Evolutionary conservation across 2,888 invertebrate genomes (phyloP).

Genomic region (Zaprionus bogoriensis): DNA sequence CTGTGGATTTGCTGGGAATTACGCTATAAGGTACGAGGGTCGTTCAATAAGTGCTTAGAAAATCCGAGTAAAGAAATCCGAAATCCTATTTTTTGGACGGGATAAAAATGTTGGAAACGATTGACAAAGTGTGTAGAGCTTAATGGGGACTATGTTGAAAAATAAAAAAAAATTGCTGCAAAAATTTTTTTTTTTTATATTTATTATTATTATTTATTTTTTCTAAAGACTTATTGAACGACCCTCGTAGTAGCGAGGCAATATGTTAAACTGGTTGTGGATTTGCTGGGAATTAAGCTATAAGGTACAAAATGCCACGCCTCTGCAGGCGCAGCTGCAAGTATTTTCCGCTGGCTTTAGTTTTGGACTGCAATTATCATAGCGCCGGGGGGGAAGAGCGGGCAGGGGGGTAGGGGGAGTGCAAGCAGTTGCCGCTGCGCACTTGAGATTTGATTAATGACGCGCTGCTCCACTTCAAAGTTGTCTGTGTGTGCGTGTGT

Average conservation of each 20-base stretch:
- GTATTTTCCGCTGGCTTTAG: slow-evolving; percentile 34
- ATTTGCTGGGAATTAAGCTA: not conserved
- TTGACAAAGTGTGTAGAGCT: too few relatives aligned
- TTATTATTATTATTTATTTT: too few relatives aligned
- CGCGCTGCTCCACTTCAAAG: slow-evolving; percentile 41
- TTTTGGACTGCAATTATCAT: slow-evolving; percentile 48
- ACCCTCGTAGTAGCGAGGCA: too few relatives aligned
- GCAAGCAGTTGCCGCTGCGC: slow-evolving; percentile 8
- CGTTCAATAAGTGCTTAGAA: too few relatives aligned
- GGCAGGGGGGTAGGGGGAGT: not conserved
- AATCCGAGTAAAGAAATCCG: too few relatives aligned
- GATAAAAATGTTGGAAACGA: too few relatives aligned
- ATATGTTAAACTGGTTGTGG: not conserved
- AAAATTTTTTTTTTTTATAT: too few relatives aligned
- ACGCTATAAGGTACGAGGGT: not conserved
- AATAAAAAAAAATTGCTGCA: too few relatives aligned
- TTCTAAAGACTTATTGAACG: too few relatives aligned
- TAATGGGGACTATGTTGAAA: too few relatives aligned
- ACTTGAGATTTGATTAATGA: slow-evolving; percentile 64
- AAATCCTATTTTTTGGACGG: too few relatives aligned
- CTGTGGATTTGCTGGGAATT: not conserved
- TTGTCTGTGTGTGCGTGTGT: slow-evolving; percentile 1
- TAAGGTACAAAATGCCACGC: too few relatives aligned
- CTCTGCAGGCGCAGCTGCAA: slow-evolving; percentile 7
- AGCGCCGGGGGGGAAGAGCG: slow-evolving; percentile 5